Conservation (phyloP, 2,113 vertebrate genomes). For the Tragelaphus buxtoni region DNA sequence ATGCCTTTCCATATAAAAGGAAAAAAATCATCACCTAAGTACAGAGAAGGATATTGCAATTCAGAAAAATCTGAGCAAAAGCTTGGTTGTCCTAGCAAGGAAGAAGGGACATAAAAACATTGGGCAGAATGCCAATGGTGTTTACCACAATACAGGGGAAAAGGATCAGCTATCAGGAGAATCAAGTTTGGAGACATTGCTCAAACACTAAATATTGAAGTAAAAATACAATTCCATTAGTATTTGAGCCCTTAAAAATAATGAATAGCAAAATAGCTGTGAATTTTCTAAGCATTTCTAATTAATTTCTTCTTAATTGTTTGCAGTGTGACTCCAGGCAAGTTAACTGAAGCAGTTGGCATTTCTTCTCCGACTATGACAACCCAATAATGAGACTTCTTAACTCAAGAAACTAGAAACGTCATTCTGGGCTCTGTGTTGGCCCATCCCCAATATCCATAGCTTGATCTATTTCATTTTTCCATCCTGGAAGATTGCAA, state of each 20-base stretch:
- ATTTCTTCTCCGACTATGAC: constrained; percentile 41
- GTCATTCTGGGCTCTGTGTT: not conserved
- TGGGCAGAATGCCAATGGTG: not conserved
- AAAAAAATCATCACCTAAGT: not conserved
- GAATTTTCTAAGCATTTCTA: constrained; percentile 2
- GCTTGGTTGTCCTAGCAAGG: not conserved
- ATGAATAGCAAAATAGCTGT: not conserved
- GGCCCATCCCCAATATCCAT: not conserved
- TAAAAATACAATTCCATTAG: constrained; percentile 29
- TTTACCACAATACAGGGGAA: not conserved
- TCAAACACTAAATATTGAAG: not conserved
- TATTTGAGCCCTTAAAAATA: constrained; percentile 37
- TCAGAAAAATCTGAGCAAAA: not conserved
- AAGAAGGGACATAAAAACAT: not conserved
- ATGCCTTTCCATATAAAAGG: not conserved
- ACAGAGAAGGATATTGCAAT: not conserved
- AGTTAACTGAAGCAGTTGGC: constrained; percentile 17
- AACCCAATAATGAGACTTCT: constrained; percentile 13
- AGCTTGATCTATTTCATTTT: not conserved
- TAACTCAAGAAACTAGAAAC: constrained; percentile 4
- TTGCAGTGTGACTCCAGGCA: not conserved
- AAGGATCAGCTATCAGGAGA: not conserved
- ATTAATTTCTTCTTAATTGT: constrained; percentile 38
- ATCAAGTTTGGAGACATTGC: not conserved
- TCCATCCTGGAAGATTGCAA: not conserved